Percentiles rank a stretch among this genome's conserved stretches.
Evolutionary conservation across 2,797 vertebrate genomes (phyloP).

Genomic region (Uromys caudimaculatus): DNA sequence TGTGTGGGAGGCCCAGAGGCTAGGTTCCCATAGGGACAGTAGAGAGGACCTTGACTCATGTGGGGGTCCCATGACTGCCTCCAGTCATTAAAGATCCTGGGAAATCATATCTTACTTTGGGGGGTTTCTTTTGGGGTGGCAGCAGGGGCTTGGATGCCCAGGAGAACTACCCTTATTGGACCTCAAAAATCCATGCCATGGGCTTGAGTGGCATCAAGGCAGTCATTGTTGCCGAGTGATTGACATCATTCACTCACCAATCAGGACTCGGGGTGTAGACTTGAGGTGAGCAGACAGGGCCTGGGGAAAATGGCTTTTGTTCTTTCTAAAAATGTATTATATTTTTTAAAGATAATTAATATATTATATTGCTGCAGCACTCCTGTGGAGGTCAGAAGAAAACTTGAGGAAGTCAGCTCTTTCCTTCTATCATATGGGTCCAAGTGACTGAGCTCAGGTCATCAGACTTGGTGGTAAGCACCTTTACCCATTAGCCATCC

Average conservation of each 20-base stretch:
- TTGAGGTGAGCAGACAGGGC: background rate
- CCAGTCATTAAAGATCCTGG: fast-evolving
- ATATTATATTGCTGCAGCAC: no score
- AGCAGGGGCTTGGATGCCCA: fast-evolving
- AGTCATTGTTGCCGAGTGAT: background rate
- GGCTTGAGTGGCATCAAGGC: background rate
- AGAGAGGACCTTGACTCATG: background rate
- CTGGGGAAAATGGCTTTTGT: no score
- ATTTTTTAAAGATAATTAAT: background rate
- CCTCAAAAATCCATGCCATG: background rate
- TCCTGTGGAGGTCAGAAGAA: background rate
- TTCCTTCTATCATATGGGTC: background rate
- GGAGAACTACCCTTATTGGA: background rate
- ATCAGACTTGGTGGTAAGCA: background rate
- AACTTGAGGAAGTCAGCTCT: background rate
- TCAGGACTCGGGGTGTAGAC: background rate
- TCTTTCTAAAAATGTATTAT: background rate
- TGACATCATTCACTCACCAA: fast-evolving
- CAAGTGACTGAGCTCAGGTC: background rate
- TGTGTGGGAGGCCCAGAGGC: background rate
- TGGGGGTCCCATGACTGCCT: background rate
- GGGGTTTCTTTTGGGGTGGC: background rate
- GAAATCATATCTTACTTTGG: no score
- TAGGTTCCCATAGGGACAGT: background rate
- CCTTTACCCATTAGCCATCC: background rate